phyloP scores from a whole-genome alignment of 2,888 invertebrate genomes.

The Agrypnus murinus region DNA sequence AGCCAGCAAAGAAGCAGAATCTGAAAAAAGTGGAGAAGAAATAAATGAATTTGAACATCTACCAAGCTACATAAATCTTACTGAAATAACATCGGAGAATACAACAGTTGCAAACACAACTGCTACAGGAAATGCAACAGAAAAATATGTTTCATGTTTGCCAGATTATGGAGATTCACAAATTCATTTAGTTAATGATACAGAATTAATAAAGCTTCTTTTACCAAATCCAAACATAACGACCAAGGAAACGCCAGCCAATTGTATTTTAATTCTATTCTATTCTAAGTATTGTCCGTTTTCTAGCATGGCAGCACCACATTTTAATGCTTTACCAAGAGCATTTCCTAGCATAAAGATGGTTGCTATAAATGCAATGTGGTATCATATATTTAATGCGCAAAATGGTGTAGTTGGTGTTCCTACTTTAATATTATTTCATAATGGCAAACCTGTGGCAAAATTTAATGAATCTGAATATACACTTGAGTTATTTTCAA shows the following conservation, averaged over 20 bases:
- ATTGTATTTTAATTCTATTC: slow-evolving; percentile 89
- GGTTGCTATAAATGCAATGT: slow-evolving; percentile 92
- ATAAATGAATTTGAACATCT: slow-evolving; percentile 29
- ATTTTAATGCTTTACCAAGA: slow-evolving; percentile 91
- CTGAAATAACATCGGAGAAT: slow-evolving; percentile 46
- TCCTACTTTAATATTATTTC: slow-evolving; percentile 91
- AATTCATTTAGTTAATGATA: slow-evolving; percentile 82
- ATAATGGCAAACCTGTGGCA: slow-evolving; percentile 89
- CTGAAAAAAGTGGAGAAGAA: neutral
- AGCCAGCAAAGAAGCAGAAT: neutral
- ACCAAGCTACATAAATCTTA: slow-evolving; percentile 32
- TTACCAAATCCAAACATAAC: slow-evolving; percentile 79
- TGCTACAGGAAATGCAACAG: slow-evolving; percentile 56
- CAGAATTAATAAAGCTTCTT: slow-evolving; percentile 79
- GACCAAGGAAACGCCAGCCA: slow-evolving; percentile 76
- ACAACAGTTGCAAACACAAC: slow-evolving; percentile 51
- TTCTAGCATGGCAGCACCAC: slow-evolving; percentile 91
- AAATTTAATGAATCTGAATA: slow-evolving; percentile 90
- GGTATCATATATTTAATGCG: slow-evolving; percentile 88
- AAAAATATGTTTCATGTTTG: slow-evolving; percentile 66
- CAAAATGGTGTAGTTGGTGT: slow-evolving; percentile 94
- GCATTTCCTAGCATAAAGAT: slow-evolving; percentile 91
- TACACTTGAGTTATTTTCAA: slow-evolving; percentile 84
- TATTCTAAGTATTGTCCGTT: slow-evolving; percentile 94
- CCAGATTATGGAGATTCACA: slow-evolving; percentile 63